Conservation (phyloP, 2,113 vertebrate genomes). For the Puma concolor region DNA sequence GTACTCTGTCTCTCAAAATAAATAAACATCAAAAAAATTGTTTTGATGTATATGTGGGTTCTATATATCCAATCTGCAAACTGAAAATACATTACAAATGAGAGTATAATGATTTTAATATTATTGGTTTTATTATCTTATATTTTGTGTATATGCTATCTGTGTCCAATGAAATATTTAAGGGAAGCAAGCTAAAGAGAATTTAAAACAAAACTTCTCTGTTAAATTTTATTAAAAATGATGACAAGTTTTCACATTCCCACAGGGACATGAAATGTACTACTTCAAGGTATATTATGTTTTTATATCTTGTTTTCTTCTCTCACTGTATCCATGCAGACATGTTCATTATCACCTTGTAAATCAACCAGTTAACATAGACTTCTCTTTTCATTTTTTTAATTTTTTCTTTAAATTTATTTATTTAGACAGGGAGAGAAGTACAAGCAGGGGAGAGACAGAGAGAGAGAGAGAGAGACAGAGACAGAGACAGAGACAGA, state of each 20-base stretch:
- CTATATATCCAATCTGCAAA: neutral
- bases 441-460: too few relatives aligned
- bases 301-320: neutral
- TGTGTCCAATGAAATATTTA: neutral
- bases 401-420: too few relatives aligned
- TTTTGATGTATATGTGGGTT: neutral
- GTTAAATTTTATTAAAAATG: neutral
- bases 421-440: too few relatives aligned
- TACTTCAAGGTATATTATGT: neutral
- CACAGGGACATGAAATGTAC: neutral
- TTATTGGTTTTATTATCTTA: neutral
- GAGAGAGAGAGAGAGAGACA: too few relatives aligned
- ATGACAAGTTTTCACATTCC: neutral
- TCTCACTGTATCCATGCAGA: neutral
- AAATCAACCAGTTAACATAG: too few relatives aligned
- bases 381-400: too few relatives aligned
- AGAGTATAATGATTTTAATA: neutral
- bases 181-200: neutral
- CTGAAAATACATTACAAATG: neutral
- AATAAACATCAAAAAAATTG: too few relatives aligned
- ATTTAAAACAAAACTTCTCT: neutral
- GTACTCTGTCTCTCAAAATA: too few relatives aligned
- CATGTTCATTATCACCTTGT: neutral
- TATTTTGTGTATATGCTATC: neutral
- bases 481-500: too few relatives aligned